Evolutionary conservation across 2,113 vertebrate genomes (phyloP), one percentile per base, ranked within the genome.

Genomic region (Siniperca knerii): DNA sequence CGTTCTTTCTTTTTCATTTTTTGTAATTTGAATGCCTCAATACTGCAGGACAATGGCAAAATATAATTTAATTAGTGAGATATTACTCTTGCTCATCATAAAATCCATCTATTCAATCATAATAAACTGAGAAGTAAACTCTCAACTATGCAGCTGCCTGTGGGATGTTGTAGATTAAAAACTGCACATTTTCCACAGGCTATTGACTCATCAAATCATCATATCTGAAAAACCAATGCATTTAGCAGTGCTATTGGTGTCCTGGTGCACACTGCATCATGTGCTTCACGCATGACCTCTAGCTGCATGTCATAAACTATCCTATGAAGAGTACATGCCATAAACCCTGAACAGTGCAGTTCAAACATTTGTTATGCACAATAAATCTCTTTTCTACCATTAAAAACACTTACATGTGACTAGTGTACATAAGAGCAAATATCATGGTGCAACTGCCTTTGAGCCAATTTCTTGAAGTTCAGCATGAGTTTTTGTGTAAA

Each of bases 311-410:
- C 54, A 15, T 48, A 23, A 25, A 54, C 61, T 50, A 25, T 50
- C 40, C 23, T 6, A 44, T 75, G 46, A 62, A 68, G 42, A 44
- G 72, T 23, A 62, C 18, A 61, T 54, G 54, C 18, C 18, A 20
- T 68, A 70, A 86, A 40, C 15, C 16, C 23, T 40, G 16, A 44
- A 74, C 12, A 70, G 8, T 33, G 9, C 55, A 66, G 46, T 71
- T 85, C 35, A 86, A 86, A 74, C 75, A 82, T 44, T 69, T 54
- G 52, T 77, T 75, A 78, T 15, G 70, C 76, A 58, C 50, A 42
- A 75, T 84, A 71, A 62, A 75, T 72, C 62, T 81, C n/a, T 13
- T n/a, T 35, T 33, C 67, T 58, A 1, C 65, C 18, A 33, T 46
- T 25, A 37, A 83, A 77, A 65, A 70, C 60, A 70, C 7, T 54